Evolutionary conservation across 2,113 vertebrate species (phyloP).

Genomic region (Stigmatopora argus): DNA sequence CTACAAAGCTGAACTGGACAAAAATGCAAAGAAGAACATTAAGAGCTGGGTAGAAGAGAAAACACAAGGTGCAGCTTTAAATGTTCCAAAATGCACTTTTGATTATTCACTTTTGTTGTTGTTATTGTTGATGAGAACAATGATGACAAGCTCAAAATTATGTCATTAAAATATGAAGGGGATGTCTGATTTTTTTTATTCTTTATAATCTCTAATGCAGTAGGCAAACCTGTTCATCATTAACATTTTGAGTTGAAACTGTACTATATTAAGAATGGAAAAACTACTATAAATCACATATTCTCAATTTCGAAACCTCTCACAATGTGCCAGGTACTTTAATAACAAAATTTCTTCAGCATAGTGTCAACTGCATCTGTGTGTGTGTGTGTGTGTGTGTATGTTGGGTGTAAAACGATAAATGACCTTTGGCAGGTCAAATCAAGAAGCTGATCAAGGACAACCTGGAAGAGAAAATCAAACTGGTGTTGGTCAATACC

Average conservation of each 20-base stretch:
- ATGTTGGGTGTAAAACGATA: too few relatives aligned
- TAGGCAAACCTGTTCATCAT: not conserved
- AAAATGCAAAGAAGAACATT: slow-evolving; percentile 50
- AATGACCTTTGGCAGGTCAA: slow-evolving; percentile 69
- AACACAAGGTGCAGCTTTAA: slow-evolving; percentile 59
- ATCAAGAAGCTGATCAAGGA: slow-evolving; percentile 70
- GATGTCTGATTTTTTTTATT: not conserved
- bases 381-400: too few relatives aligned
- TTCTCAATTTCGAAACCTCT: too few relatives aligned
- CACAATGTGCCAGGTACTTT: not conserved
- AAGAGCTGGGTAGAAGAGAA: slow-evolving; percentile 71
- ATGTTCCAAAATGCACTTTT: not conserved
- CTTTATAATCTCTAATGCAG: not conserved
- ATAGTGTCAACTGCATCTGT: not conserved
- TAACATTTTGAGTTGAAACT: not conserved
- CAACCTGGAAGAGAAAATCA: slow-evolving; percentile 58
- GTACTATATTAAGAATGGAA: not conserved
- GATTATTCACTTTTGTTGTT: not conserved
- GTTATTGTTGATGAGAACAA: not conserved
- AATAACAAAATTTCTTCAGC: not conserved
- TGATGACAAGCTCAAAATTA: too few relatives aligned
- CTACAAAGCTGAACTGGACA: slow-evolving; percentile 65
- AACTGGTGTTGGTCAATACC: slow-evolving; percentile 81
- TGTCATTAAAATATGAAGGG: not conserved
- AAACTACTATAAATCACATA: too few relatives aligned